These are phyloP conservation scores for Stictonetta naevosa DNA, from an alignment of 2,113 vertebrate genomes.

Conservation along the genomic window DNA sequence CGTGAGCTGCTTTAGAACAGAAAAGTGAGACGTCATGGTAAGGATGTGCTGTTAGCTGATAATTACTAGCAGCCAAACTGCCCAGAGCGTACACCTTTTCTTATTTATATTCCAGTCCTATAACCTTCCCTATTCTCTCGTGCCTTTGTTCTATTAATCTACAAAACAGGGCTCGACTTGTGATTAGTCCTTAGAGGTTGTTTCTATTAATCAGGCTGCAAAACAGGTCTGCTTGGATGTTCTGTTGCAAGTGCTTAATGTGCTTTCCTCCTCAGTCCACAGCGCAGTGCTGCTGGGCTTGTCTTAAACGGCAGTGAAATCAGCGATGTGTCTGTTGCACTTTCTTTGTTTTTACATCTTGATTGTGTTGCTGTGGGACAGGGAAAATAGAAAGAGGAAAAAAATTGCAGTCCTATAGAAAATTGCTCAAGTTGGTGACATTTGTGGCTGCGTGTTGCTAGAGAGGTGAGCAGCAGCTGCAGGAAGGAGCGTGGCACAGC, in stretches of 20 bases:
- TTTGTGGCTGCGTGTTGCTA: rapidly evolving
- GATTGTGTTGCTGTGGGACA: background rate
- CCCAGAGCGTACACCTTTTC: conserved; percentile 67
- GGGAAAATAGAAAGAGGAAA: background rate
- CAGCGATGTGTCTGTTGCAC: conserved; percentile 19
- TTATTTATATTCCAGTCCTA: conserved; percentile 78
- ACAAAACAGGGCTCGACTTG: conserved; percentile 78
- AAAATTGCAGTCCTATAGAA: background rate
- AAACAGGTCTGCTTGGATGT: conserved; percentile 69
- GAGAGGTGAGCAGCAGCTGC: background rate
- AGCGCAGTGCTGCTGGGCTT: background rate
- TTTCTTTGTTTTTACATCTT: background rate
- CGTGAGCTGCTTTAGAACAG: background rate
- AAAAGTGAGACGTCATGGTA: background rate
- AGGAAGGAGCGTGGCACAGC: background rate
- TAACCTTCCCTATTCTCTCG: conserved; percentile 64
- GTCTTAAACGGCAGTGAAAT: conserved; percentile 43
- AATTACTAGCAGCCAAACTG: conserved; percentile 33
- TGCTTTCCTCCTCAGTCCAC: conserved; percentile 44
- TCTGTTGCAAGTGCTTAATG: conserved; percentile 68
- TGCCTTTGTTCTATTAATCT: conserved; percentile 82
- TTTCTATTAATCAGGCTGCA: conserved; percentile 82
- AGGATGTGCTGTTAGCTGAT: conserved; percentile 23
- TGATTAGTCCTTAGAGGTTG: conserved; percentile 81
- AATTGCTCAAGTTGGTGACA: background rate